Evolutionary conservation across 1,140 invertebrate species (phyloP).

Genomic region (Capitella teleta): DNA sequence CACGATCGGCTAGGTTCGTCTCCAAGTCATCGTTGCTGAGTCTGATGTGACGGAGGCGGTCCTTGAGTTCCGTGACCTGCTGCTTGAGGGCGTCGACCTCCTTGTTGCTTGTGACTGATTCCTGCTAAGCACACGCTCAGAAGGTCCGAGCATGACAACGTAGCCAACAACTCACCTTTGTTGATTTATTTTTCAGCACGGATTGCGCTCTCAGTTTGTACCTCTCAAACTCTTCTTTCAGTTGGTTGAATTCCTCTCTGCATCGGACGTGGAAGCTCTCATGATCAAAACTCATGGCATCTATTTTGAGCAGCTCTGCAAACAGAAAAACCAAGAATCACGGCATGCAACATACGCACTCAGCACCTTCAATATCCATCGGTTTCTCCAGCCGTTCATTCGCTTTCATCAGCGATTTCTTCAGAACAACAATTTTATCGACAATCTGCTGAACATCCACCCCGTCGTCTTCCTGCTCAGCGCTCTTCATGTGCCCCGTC

Average conservation of each 20-base stretch:
- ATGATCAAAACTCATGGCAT: conserved; percentile 13
- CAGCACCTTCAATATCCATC: conserved; percentile 37
- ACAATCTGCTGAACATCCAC: conserved; percentile 33
- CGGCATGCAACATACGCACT: neutral
- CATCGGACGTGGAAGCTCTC: conserved; percentile 26
- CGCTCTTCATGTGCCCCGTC: conserved; percentile 24
- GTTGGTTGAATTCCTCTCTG: conserved; percentile 33
- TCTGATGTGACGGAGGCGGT: conserved; percentile 21
- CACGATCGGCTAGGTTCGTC: conserved; percentile 23
- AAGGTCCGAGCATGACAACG: neutral
- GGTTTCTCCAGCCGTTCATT: conserved; percentile 38
- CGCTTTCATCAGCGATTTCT: conserved; percentile 28
- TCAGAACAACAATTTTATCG: conserved; percentile 33
- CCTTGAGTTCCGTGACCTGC: conserved; percentile 33
- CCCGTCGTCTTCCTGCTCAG: conserved; percentile 27
- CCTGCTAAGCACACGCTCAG: conserved; percentile 19
- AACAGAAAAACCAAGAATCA: neutral
- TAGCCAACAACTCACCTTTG: conserved; percentile 18
- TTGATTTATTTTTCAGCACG: conserved; percentile 37
- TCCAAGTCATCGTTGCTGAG: conserved; percentile 47
- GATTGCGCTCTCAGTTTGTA: conserved; percentile 42
- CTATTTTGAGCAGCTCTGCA: conserved; percentile 21
- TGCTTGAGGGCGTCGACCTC: conserved; percentile 33
- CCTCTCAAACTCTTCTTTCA: conserved; percentile 44
- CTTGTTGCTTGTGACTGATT: conserved; percentile 20